A percentile compares a stretch with the other conserved stretches of the same genome.
Conservation (phyloP, 2,797 vertebrate species). For the Dermochelys coriacea region DNA sequence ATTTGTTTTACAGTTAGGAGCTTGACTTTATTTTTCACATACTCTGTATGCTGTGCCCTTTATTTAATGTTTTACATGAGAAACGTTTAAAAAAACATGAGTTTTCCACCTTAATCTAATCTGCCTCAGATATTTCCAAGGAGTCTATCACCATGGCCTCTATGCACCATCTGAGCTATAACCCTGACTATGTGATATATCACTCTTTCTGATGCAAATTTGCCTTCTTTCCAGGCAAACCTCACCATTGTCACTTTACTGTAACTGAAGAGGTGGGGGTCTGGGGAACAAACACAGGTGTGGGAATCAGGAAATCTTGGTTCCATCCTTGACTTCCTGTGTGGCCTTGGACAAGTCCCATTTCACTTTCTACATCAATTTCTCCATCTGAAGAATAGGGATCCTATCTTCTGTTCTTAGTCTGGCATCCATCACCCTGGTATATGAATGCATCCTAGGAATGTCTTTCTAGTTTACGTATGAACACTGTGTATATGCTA, state of each 20-base stretch:
- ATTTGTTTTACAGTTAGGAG: constrained; percentile 6
- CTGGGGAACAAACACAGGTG: background rate
- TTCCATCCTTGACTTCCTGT: background rate
- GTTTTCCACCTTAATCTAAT: background rate
- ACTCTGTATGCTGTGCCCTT: background rate
- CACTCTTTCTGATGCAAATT: background rate
- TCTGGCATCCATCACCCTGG: background rate
- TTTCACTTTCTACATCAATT: background rate
- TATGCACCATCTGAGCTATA: background rate
- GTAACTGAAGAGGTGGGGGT: background rate
- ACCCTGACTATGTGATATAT: background rate
- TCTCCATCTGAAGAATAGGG: background rate
- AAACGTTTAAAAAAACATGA: constrained; percentile 14
- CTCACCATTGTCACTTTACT: background rate
- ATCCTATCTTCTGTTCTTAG: background rate
- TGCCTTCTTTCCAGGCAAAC: background rate
- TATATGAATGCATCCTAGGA: background rate
- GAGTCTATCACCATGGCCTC: background rate
- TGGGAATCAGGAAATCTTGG: constrained; percentile 8
- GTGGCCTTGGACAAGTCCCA: background rate
- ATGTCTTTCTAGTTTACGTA: background rate
- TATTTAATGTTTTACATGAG: background rate
- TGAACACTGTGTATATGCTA: background rate
- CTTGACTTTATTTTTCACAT: background rate
- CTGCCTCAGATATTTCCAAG: background rate